Conservation (phyloP, 1,140 invertebrate genomes). For the Lepidurus couesii region DNA sequence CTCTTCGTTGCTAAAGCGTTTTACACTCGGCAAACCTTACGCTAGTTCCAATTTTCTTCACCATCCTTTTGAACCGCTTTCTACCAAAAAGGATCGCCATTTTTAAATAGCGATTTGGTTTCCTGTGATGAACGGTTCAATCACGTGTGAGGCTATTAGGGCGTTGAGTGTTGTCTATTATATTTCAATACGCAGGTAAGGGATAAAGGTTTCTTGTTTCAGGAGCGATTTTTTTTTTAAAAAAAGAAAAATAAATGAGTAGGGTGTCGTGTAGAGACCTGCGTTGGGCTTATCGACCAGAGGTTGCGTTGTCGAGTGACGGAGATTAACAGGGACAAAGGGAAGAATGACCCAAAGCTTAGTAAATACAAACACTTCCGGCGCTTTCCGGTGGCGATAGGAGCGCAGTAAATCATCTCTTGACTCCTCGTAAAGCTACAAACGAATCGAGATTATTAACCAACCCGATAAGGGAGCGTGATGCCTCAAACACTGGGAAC, state of each 20-base stretch:
- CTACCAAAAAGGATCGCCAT: too few species aligned
- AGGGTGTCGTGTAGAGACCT: background rate
- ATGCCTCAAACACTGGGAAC: background rate
- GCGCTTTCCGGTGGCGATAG: background rate
- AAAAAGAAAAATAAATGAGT: background rate
- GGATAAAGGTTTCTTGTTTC: background rate
- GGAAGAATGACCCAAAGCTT: conserved; percentile 5
- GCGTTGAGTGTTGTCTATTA: background rate
- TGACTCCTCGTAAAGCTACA: background rate
- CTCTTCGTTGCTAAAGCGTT: background rate
- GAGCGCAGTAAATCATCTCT: conserved; percentile 1
- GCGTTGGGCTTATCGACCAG: background rate
- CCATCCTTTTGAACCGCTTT: too few species aligned
- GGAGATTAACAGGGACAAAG: conserved; percentile 14
- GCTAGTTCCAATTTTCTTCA: too few species aligned
- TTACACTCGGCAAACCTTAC: background rate
- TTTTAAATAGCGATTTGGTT: background rate
- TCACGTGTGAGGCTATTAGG: background rate
- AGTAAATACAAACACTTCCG: conserved; percentile 7
- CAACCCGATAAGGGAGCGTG: background rate
- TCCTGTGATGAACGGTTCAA: background rate
- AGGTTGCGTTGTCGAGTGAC: conserved; percentile 13
- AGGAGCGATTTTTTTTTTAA: background rate
- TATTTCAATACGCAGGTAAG: background rate
- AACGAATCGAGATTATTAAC: background rate